phyloP scores from a whole-genome alignment of 2,113 vertebrate species.

The Oreochromis aureus region DNA sequence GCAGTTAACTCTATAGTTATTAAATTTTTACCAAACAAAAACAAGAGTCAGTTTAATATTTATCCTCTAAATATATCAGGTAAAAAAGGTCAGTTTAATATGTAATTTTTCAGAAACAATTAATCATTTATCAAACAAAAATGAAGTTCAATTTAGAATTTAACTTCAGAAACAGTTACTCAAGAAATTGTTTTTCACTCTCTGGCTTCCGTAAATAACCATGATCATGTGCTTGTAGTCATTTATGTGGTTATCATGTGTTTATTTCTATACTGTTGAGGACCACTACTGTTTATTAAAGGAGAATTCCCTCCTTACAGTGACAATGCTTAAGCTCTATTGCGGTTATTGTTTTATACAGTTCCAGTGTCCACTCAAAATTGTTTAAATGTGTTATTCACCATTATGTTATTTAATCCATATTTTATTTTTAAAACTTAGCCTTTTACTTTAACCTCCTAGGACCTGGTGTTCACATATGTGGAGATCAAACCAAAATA shows the following conservation, averaged over 20 bases:
- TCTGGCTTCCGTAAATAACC: neutral
- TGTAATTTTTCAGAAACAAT: neutral
- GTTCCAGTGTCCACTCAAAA: neutral
- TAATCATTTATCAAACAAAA: neutral
- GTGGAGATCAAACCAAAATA: neutral
- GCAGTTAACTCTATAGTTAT: neutral
- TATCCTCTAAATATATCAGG: neutral
- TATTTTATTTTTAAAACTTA: neutral
- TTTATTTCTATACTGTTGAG: neutral
- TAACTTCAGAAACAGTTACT: neutral
- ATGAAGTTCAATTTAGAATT: neutral
- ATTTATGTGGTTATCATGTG: neutral
- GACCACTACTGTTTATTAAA: neutral
- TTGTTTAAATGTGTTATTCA: neutral
- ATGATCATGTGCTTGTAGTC: neutral
- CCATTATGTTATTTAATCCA: neutral
- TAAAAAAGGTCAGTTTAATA: neutral
- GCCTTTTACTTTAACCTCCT: neutral
- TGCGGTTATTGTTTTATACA: neutral
- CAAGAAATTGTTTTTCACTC: neutral
- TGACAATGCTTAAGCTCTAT: neutral
- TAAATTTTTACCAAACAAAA: neutral
- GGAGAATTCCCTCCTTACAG: neutral
- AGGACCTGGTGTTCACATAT: neutral
- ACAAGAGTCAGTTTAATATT: neutral